A percentile compares a stretch with the other conserved stretches of the same genome.
These are phyloP conservation scores for Monochamus saltuarius DNA, from an alignment of 1,140 invertebrate genomes.

Conservation along the genomic window DNA sequence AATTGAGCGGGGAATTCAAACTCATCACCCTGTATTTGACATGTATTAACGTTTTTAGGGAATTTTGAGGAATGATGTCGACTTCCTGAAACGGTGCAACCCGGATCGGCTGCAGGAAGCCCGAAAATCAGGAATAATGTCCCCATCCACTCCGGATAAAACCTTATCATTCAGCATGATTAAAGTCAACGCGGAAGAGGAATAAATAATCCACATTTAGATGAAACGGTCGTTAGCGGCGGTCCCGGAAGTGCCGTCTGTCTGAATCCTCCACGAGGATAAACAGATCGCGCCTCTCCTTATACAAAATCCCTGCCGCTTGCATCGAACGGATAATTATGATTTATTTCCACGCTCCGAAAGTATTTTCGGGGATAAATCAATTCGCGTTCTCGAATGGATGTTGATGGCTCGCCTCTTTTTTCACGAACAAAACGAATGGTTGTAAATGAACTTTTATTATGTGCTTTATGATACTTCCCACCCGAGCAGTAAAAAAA, in stretches of 20 bases:
- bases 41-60: too few relatives aligned
- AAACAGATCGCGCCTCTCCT: conserved; percentile 28
- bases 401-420: too few relatives aligned
- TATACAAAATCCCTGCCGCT: conserved; percentile 6
- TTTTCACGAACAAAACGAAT: too few relatives aligned
- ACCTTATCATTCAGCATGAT: conserved; percentile 43
- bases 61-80: too few relatives aligned
- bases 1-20: too few relatives aligned
- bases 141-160: conserved; percentile 39
- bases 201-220: conserved; percentile 45
- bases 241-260: conserved; percentile 32
- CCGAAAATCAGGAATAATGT: conserved; percentile 39
- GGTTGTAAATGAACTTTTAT: too few relatives aligned
- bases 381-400: background rate
- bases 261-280: conserved; percentile 31
- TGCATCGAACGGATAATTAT: conserved; percentile 27
- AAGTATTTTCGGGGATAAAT: conserved; percentile 4
- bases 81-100: too few relatives aligned
- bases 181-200: conserved; percentile 41
- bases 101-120: too few relatives aligned
- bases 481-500: too few relatives aligned
- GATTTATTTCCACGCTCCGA: conserved; percentile 22
- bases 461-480: too few relatives aligned
- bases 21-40: too few relatives aligned
- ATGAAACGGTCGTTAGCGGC: conserved; percentile 42